phyloP scores from a whole-genome alignment of 53 echinoderm and acorn worm species.

The Mesocentrotus franciscanus region DNA sequence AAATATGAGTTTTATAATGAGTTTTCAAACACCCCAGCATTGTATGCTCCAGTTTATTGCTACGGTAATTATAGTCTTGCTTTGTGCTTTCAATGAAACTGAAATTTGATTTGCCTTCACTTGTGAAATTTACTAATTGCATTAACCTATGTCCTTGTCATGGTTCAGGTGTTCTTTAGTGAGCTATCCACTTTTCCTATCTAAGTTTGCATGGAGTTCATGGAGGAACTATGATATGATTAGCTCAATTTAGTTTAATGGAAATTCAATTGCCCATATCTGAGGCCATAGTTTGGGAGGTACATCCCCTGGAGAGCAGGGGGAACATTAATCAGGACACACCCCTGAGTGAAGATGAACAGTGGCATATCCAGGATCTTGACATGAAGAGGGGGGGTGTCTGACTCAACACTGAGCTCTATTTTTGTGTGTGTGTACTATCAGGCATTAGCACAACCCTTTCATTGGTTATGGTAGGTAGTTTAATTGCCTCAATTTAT shows the following conservation, averaged over 20 bases:
- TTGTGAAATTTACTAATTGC: neutral
- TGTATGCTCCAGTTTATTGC: neutral
- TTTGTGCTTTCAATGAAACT: neutral
- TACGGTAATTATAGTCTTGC: neutral
- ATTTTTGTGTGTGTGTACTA: too few relatives aligned
- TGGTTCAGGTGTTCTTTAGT: neutral
- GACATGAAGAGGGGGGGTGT: neutral
- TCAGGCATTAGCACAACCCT: too few relatives aligned
- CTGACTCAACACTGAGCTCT: neutral
- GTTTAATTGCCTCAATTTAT: too few relatives aligned
- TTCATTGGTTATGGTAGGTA: too few relatives aligned
- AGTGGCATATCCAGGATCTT: neutral
- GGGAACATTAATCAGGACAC: slow-evolving; percentile 15
- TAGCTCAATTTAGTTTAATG: neutral
- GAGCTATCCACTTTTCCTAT: neutral
- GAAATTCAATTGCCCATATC: slow-evolving; percentile 23
- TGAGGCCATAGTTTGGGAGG: slow-evolving; percentile 16
- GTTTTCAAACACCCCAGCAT: neutral
- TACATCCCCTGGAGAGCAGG: neutral
- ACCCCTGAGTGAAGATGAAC: neutral
- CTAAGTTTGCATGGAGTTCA: neutral
- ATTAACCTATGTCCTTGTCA: neutral
- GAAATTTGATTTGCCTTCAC: neutral
- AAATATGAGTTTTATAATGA: too few relatives aligned
- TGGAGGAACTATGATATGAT: neutral